Evolutionary conservation across 2,888 invertebrate species (phyloP).

Genomic region (Pterostichus niger): DNA sequence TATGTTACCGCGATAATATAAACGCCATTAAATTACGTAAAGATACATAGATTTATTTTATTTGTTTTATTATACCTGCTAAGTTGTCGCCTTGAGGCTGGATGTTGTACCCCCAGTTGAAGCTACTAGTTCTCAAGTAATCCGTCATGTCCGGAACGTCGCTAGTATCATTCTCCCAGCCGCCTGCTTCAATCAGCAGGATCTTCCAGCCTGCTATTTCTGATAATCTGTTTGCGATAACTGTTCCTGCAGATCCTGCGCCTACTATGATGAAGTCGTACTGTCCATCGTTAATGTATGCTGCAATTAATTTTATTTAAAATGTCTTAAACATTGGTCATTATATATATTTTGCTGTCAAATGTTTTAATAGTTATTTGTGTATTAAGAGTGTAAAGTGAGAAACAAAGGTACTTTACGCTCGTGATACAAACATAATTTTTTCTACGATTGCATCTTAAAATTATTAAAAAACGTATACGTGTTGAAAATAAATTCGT

Average conservation of each 20-base stretch:
- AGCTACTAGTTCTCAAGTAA: conserved; percentile 31
- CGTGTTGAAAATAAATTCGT: too few relatives aligned
- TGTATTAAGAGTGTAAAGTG: too few relatives aligned
- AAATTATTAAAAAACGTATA: too few relatives aligned
- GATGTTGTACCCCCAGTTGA: conserved; percentile 62
- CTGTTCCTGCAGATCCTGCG: conserved; percentile 53
- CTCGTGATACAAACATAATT: too few relatives aligned
- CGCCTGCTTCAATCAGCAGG: conserved; percentile 57
- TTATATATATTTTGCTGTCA: too few relatives aligned
- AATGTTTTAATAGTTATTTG: too few relatives aligned
- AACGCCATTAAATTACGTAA: too few relatives aligned
- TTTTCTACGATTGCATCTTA: too few relatives aligned
- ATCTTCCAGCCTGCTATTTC: conserved; percentile 52
- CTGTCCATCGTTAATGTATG: conserved; percentile 25
- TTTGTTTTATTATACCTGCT: conserved; percentile 10
- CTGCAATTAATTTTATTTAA: neutral
- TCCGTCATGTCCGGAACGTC: conserved; percentile 54
- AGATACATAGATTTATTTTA: too few relatives aligned
- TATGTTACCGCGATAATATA: too few relatives aligned
- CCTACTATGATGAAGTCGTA: conserved; percentile 62
- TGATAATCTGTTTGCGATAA: conserved; percentile 49
- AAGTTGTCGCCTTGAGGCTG: conserved; percentile 27
- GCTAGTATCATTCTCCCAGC: conserved; percentile 45
- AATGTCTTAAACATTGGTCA: neutral
- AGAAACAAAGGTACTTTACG: too few relatives aligned